Evolutionary conservation across 2,113 vertebrate species (phyloP), one percentile per base, ranked within the genome.

Genomic region (Eurystomus gularis): DNA sequence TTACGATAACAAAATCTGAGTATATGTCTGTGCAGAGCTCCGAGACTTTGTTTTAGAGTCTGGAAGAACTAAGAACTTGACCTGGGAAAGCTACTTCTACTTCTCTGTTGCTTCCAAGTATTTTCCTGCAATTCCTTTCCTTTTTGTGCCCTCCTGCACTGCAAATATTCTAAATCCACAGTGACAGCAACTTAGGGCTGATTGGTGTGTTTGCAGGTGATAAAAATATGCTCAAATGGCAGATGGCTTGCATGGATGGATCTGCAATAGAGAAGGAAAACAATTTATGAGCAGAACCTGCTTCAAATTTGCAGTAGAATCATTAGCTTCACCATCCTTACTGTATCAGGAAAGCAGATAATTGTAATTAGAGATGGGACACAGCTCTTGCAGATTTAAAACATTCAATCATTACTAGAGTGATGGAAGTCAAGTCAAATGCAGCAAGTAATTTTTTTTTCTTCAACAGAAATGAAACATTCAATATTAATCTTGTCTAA

Each of bases 151-250:
- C 52, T 91, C 75, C 83, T 83, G 37, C 54, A 80, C 57, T 44
- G 14, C 33, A 88, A 40, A 88, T 84, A 93, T 48, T 69, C 80
- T 90, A 80, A 55, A 65, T 68, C 40, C 35, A 64, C 24, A 52
- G 64, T 37, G 76, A 95, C 55, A 42, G 70, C 80, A 52, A n/a
- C 57, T 87, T 61, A 52, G 11, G 51, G 24, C 31, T 93, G 80
- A 95, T 85, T 87, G 73, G 94, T 95, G 78, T 72, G 82, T 68
- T 91, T 87, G 70, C 46, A 87, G 84, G 49, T 31, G 80, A 92
- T 89, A 95, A 96, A 97, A 96, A 93, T 93, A 94, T 9, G 77
- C 66, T 75, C 44, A 81, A 96, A 83, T n/a, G 24, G 40, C 84
- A 94, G 86, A 86, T 13, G 8, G 46, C 49, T 82, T 39, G 26